Base-by-base conservation (phyloP, 2,888 invertebrate species). In the Torymus aiolomorphi region DNA sequence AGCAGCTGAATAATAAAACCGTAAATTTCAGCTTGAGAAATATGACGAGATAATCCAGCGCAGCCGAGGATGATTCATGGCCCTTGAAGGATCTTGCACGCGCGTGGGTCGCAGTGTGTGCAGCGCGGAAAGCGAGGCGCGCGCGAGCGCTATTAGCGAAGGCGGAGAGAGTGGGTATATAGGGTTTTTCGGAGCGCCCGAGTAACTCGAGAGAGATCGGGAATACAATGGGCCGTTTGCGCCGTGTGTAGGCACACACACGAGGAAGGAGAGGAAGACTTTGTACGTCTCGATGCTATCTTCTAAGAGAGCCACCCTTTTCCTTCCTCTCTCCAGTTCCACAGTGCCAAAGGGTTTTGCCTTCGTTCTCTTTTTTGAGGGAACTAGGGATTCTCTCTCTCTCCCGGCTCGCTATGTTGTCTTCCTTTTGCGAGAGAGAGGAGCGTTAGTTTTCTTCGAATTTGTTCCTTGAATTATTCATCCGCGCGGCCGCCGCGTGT, bases 11-110 rank as follows among this genome's bases (percentile, higher is more conserved):
- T 79, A 75, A 80, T 76, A 76, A 56, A 65, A 79, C 56, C 61
- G 66, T 72, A 76, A 76, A 80, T 80, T 67, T 78, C 11, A 14
- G 62, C 67, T 31, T 42, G 51, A 54, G 56, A 24, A 65, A 73
- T 69, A 73, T 70, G 80, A 80, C 73, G 73, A 71, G 76, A 80
- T 80, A 77, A 77, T 77, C 77, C 66, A 1, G 31, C 2, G 11
- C 2, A 56, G 57, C 56, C 52, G 49, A 13, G 31, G 20, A 78
- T 78, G 72, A 78, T 78, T 78, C 72, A 73, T 67, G 54, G 54
- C 14, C 66, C n/a, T 67, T 54, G 24, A 67, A 54, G 67, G 54
- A 12, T 65, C 51, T 71, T 54, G 12, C 63, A 52, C n/a, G 16
- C 24, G 24, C 42, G 18, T 51, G 42, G 52, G 14, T 24, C 24